A percentile compares a stretch with the other conserved stretches of the same genome.
Evolutionary conservation across 1,140 invertebrate genomes (phyloP).

Genomic region (Heliconius melpomene): DNA sequence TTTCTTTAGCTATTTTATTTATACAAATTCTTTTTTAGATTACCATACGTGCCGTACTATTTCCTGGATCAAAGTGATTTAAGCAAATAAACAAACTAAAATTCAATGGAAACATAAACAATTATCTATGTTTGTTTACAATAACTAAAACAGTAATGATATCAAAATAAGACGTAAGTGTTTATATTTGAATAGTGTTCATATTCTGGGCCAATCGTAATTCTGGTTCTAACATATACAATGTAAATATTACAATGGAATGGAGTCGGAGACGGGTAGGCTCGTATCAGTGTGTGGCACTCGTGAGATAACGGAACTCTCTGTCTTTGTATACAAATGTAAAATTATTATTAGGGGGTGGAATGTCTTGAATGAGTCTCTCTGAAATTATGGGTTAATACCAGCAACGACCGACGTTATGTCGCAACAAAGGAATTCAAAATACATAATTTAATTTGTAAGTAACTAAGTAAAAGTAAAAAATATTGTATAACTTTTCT

Average conservation of each 20-base stretch:
- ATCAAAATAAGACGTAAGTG: constrained; percentile 33
- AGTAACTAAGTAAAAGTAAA: constrained; percentile 21
- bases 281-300: constrained; percentile 73
- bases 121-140: constrained; percentile 20
- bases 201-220: constrained; percentile 38
- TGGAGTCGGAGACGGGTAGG: constrained; percentile 55
- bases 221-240: constrained; percentile 74
- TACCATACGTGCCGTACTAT: constrained; percentile 28
- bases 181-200: constrained; percentile 22
- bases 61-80: constrained; percentile 34
- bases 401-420: constrained; percentile 1
- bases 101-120: constrained; percentile 33
- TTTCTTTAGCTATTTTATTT: constrained; percentile 26
- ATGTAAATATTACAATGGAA: constrained; percentile 77
- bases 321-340: constrained; percentile 72
- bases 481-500: not conserved
- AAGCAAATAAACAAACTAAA: constrained; percentile 32
- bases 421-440: not conserved
- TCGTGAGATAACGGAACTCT: constrained; percentile 70
- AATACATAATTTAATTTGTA: constrained; percentile 13
- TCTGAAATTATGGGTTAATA: constrained; percentile 56
- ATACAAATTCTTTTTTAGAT: constrained; percentile 23
- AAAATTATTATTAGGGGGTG: constrained; percentile 75
- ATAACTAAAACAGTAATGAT: constrained; percentile 16
- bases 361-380: constrained; percentile 60